Conservation (phyloP, 2,888 invertebrate genomes). For the Polyommatus icarus region DNA sequence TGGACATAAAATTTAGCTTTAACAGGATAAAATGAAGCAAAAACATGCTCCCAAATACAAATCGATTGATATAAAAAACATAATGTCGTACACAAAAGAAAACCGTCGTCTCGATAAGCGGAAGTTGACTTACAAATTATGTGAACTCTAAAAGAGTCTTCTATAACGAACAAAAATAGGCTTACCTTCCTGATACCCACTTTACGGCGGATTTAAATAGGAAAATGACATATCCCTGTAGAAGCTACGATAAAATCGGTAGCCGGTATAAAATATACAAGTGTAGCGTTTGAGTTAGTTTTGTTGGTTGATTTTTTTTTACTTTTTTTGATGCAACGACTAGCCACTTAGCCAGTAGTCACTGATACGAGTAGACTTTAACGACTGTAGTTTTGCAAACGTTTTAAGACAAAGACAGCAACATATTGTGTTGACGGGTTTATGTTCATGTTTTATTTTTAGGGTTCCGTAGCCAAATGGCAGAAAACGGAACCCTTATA, state of each 20-base stretch:
- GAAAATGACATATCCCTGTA: slow-evolving; percentile 26
- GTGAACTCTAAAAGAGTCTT: slow-evolving; percentile 31
- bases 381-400: too few relatives aligned
- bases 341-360: too few relatives aligned
- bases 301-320: neutral
- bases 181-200: slow-evolving; percentile 32
- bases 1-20: too few relatives aligned
- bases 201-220: slow-evolving; percentile 29
- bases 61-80: slow-evolving; percentile 24
- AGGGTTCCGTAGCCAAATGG: too few relatives aligned
- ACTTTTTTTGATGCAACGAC: too few relatives aligned
- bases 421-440: too few relatives aligned
- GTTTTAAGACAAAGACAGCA: too few relatives aligned
- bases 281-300: neutral
- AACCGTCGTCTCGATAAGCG: slow-evolving; percentile 8
- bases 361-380: too few relatives aligned
- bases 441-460: too few relatives aligned
- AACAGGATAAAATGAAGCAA: neutral
- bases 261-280: neutral
- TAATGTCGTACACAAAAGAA: slow-evolving; percentile 16
- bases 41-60: neutral
- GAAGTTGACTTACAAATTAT: slow-evolving; percentile 30
- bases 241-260: neutral
- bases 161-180: slow-evolving; percentile 32
- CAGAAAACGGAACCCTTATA: too few relatives aligned